A percentile compares a stretch with the other conserved stretches of the same genome.
Conservation (phyloP, 92 coral and sea anemone species). For the Zoanthus sociatus region DNA sequence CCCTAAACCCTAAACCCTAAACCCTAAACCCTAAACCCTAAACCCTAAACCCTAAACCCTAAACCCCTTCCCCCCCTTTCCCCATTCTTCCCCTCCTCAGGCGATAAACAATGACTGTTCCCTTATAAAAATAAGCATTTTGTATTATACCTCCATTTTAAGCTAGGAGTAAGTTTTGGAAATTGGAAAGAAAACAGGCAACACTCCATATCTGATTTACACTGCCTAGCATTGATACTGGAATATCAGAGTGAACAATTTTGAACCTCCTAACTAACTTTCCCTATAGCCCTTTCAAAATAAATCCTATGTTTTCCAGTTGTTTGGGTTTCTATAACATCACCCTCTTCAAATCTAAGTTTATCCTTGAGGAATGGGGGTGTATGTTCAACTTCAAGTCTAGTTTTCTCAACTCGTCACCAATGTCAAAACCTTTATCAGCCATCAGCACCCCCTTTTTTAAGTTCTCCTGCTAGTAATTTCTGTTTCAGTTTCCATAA, state of each 20-base stretch:
- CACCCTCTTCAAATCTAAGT: slow-evolving; percentile 43
- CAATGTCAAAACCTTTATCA: too few relatives aligned
- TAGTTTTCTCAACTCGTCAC: slow-evolving; percentile 18
- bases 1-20: too few relatives aligned
- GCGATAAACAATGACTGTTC: too few relatives aligned
- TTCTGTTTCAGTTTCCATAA: slow-evolving; percentile 1
- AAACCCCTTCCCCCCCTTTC: too few relatives aligned
- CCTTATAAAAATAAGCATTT: not conserved
- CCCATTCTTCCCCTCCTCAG: not conserved
- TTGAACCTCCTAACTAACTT: slow-evolving; percentile 61
- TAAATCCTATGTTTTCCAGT: not conserved
- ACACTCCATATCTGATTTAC: slow-evolving; percentile 46
- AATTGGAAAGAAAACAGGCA: slow-evolving; percentile 24
- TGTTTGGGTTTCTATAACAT: not conserved
- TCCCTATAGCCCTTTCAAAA: not conserved
- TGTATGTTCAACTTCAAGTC: too few relatives aligned
- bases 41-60: too few relatives aligned
- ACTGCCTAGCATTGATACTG: slow-evolving; percentile 66
- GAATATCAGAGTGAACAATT: slow-evolving; percentile 55
- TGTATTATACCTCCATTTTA: too few relatives aligned
- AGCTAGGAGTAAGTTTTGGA: slow-evolving; percentile 7
- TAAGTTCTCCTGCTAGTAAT: slow-evolving; percentile 35
- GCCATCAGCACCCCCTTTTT: not conserved
- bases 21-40: too few relatives aligned
- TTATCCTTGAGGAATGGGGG: too few relatives aligned